These are phyloP conservation scores for Pterocles gutturalis DNA, from an alignment of 2,113 vertebrate genomes.

Conservation along the genomic window DNA sequence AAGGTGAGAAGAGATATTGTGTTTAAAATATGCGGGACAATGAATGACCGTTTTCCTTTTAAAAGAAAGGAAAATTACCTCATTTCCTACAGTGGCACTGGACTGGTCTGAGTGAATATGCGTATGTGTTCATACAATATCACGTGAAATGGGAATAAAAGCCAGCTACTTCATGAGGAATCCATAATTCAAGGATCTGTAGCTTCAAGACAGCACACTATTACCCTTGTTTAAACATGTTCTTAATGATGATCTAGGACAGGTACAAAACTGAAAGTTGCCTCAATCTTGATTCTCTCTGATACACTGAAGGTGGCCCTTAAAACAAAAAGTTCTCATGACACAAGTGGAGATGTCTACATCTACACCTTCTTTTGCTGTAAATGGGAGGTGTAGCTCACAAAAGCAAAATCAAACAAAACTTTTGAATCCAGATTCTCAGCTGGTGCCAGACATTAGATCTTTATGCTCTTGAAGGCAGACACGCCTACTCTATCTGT, in stretches of 20 bases:
- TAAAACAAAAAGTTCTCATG: background rate
- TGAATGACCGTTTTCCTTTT: background rate
- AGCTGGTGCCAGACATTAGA: background rate
- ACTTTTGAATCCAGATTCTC: background rate
- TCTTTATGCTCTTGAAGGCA: background rate
- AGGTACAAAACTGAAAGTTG: background rate
- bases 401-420: background rate
- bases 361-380: background rate
- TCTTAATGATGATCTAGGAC: background rate
- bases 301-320: background rate
- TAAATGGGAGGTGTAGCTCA: background rate
- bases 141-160: background rate
- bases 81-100: background rate
- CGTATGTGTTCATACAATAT: background rate
- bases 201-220: background rate
- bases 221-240: background rate
- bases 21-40: background rate
- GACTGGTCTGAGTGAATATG: background rate
- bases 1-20: background rate
- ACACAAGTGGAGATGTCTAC: background rate
- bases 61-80: background rate
- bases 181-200: background rate
- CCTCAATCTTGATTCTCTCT: background rate
- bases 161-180: background rate
- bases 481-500: fast-evolving